These are phyloP conservation scores for Panorpa germanica DNA, from an alignment of 2,888 invertebrate species.

Conservation along the genomic window DNA sequence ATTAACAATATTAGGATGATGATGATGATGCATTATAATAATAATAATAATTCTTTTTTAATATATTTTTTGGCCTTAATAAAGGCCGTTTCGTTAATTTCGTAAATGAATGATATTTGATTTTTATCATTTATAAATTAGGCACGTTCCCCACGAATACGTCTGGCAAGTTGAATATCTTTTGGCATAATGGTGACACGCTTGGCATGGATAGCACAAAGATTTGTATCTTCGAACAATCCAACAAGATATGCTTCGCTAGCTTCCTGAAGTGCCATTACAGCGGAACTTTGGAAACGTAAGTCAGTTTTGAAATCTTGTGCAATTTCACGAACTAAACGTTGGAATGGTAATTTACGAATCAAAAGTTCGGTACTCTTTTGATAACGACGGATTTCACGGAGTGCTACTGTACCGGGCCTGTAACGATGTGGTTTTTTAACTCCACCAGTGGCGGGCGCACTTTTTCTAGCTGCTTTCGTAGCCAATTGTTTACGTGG, in stretches of 20 bases:
- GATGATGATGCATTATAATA: too few relatives aligned
- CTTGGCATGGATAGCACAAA: constrained; percentile 61
- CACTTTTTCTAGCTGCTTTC: constrained; percentile 50
- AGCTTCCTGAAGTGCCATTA: constrained; percentile 43
- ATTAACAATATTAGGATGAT: too few relatives aligned
- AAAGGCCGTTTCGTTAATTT: too few relatives aligned
- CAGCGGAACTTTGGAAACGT: constrained; percentile 49
- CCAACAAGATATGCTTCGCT: constrained; percentile 44
- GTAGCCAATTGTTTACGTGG: too few relatives aligned
- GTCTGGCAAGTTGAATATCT: constrained; percentile 37
- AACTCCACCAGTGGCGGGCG: constrained; percentile 52
- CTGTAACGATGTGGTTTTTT: constrained; percentile 55
- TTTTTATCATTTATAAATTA: too few relatives aligned
- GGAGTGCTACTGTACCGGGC: constrained; percentile 46
- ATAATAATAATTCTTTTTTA: too few relatives aligned
- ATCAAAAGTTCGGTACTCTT: constrained; percentile 54
- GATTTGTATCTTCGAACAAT: constrained; percentile 56
- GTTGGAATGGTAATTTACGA: constrained; percentile 51
- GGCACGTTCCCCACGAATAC: too few relatives aligned
- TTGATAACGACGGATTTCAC: constrained; percentile 54
- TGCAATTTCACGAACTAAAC: constrained; percentile 51
- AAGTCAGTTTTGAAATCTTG: constrained; percentile 56
- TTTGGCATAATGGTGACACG: constrained; percentile 45
- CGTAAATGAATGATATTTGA: too few relatives aligned
- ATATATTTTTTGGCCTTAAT: too few relatives aligned